These are phyloP conservation scores for Netelia fuscicornis DNA, from an alignment of 2,888 invertebrate genomes.

Conservation along the genomic window DNA sequence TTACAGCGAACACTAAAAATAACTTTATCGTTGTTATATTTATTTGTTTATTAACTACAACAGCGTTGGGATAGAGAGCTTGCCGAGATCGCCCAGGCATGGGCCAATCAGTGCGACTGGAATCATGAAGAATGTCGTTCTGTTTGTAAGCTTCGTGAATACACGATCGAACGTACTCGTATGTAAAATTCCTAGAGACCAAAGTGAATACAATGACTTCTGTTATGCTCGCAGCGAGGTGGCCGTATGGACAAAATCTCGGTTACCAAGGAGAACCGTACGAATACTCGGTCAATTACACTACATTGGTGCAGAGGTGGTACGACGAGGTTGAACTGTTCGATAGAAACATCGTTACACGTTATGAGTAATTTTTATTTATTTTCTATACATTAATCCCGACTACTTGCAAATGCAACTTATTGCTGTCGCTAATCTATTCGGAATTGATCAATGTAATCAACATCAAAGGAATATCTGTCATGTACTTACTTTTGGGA, in stretches of 20 bases:
- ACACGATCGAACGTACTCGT: slow-evolving; percentile 42
- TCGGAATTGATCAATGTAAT: no score
- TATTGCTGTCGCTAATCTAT: no score
- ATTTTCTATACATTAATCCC: no score
- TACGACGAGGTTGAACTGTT: slow-evolving; percentile 80
- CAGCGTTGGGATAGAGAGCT: slow-evolving; percentile 80
- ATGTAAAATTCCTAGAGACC: no score
- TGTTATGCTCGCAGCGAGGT: slow-evolving; percentile 68
- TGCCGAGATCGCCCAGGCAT: slow-evolving; percentile 83
- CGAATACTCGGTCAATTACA: not conserved
- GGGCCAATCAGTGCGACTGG: slow-evolving; percentile 84
- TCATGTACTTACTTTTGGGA: not conserved
- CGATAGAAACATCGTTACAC: slow-evolving; percentile 43
- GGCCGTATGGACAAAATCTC: slow-evolving; percentile 83
- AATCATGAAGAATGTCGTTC: slow-evolving; percentile 83
- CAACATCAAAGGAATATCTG: not conserved
- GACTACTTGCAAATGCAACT: no score
- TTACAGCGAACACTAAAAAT: not conserved
- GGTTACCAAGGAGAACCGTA: slow-evolving; percentile 70
- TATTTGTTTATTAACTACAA: slow-evolving; percentile 39
- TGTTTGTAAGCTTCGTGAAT: slow-evolving; percentile 78
- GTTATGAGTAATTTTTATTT: no score
- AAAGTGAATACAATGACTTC: slow-evolving; percentile 6
- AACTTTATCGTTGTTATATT: not conserved
- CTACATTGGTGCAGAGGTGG: slow-evolving; percentile 77